Evolutionary conservation across 2,888 invertebrate genomes (phyloP), one percentile per base, ranked within the genome.

Genomic region (Pyrochroa serraticornis): DNA sequence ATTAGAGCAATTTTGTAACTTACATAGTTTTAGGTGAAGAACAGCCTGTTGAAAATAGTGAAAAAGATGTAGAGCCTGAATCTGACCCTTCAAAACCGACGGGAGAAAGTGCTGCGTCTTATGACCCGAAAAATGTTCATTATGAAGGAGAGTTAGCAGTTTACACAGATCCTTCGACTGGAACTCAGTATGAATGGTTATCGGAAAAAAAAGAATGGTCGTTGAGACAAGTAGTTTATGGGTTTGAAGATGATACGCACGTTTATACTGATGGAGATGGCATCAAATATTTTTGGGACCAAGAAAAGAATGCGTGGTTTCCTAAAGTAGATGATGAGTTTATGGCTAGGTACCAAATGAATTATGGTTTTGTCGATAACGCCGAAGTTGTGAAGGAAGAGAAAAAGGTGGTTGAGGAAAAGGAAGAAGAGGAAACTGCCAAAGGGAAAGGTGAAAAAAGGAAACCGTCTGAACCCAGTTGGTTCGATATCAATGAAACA

Each of bases 291-390:
- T 91, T 97, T 74, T 98, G 95, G 95, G 96, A 98, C 80, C 83
- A 83, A 14, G 87, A 87, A 35, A 96, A 92, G 77, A 90, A 87
- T 72, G 97, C 96, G 3, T 99, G 97, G 97, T 92, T 97, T 80
- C 97, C 97, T 0, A 95, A 94, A 85, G 87, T 98, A 60, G 95
- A 97, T 81, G 96, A 96, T 71, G 95, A 98, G 70, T 98, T 98
- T 74, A 86, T 98, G 82, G 98, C 97, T 0, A 85, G 85, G 53
- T 99, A 99, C 82, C 97, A 98, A 81, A 91, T 97, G 87, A 94
- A 85, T 72, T 98, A 98, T 80, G 94, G 94, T 3, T 93, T 93
- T 77, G 82, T 87, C 41, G 88, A 91, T 70, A 86, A 87, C 66
- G 82, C 80, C 48, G 43, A 86, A 64, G 81, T 78, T 39, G 49